These are phyloP conservation scores for Formica exsecta DNA, from an alignment of 1,140 invertebrate species.

Conservation along the genomic window DNA sequence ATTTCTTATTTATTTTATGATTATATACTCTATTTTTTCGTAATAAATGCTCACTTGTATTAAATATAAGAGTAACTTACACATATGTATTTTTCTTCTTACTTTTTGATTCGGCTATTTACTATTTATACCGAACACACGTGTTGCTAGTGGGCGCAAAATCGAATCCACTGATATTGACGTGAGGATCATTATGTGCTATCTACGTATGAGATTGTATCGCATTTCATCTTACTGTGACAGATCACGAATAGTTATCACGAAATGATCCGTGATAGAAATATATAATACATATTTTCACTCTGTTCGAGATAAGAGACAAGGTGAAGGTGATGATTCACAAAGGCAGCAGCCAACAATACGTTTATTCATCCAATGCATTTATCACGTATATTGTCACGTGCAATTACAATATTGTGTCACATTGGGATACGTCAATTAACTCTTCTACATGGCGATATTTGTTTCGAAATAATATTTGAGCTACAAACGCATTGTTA, in stretches of 20 bases:
- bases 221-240: not conserved
- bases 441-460: not conserved
- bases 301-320: not conserved
- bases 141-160: not conserved
- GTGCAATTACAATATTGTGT: not conserved
- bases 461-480: conserved; percentile 2
- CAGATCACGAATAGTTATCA: not conserved
- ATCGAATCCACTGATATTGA: too few species aligned
- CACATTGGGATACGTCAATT: not conserved
- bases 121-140: not conserved
- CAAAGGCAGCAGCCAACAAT: not conserved
- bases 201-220: not conserved
- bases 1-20: not conserved
- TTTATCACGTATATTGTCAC: not conserved
- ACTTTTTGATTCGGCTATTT: not conserved
- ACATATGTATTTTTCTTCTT: not conserved
- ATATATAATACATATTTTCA: not conserved
- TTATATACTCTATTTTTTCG: not conserved
- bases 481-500: not conserved
- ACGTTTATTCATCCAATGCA: not conserved
- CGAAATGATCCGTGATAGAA: not conserved
- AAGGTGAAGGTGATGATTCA: not conserved
- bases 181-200: not conserved
- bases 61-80: not conserved
- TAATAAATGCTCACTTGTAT: not conserved